A percentile compares a stretch with the other conserved stretches of the same genome.
These are phyloP conservation scores for Beris chalybata DNA, from an alignment of 2,888 invertebrate genomes.

Conservation along the genomic window DNA sequence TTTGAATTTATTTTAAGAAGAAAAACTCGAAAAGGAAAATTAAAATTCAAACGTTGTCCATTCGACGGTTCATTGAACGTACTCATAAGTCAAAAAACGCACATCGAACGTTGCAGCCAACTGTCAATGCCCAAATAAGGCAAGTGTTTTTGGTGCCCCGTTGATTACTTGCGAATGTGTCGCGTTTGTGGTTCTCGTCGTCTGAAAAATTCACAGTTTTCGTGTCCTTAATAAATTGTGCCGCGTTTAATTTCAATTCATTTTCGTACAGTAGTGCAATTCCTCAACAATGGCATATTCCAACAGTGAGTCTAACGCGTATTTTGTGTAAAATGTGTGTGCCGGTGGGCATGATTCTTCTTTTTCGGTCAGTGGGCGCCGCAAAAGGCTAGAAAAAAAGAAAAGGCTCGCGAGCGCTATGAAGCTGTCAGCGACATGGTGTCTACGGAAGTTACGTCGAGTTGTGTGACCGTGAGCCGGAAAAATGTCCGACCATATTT, in stretches of 20 bases:
- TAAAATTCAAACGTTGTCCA: not conserved
- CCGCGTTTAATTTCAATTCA: conserved; percentile 1
- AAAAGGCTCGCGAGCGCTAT: not conserved
- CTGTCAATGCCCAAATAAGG: conserved; percentile 34
- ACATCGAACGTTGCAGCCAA: conserved; percentile 10
- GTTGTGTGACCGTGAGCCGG: too few relatives aligned
- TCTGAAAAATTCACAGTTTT: conserved; percentile 4
- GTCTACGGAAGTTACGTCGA: too few relatives aligned
- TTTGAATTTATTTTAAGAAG: too few relatives aligned
- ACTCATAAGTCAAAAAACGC: not conserved
- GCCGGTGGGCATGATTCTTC: conserved; percentile 22
- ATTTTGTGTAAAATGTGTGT: conserved; percentile 18
- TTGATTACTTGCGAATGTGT: conserved; percentile 26
- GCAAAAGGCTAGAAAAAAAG: not conserved
- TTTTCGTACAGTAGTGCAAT: conserved; percentile 5
- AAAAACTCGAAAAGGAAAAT: not conserved
- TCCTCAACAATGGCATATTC: conserved; percentile 33
- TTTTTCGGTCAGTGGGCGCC: not conserved
- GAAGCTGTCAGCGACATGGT: too few relatives aligned
- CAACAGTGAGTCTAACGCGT: conserved; percentile 31
- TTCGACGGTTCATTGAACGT: not conserved
- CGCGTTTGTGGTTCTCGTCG: conserved; percentile 10
- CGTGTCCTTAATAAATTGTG: conserved; percentile 1
- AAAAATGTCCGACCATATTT: conserved; percentile 16
- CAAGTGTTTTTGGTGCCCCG: conserved; percentile 34